These are phyloP conservation scores for Amphiduros pacificus DNA, from an alignment of 2,888 invertebrate species.

Conservation along the genomic window DNA sequence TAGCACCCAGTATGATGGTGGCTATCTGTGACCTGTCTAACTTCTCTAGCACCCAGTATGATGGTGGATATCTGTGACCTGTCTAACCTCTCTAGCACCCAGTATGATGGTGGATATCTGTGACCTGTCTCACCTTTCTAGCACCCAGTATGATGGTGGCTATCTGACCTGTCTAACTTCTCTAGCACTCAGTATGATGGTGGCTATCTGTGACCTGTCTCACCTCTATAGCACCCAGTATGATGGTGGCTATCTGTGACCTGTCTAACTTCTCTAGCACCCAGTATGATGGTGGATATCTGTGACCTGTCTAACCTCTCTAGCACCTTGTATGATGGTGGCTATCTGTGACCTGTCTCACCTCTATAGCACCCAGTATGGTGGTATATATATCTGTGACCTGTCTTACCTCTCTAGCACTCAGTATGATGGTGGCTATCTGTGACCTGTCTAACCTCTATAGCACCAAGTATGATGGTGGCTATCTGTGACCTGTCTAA, in stretches of 20 bases:
- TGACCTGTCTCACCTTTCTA: no score
- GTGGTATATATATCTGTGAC: constrained; percentile 97
- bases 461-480: constrained; percentile 93
- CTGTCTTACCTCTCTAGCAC: constrained; percentile 98
- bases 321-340: constrained; percentile 93
- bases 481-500: constrained; percentile 97
- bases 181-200: constrained; percentile 93
- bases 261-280: constrained; percentile 99
- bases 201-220: constrained; percentile 91
- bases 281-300: constrained; percentile 94
- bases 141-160: no score
- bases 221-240: constrained; percentile 91
- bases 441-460: constrained; percentile 99
- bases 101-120: constrained; percentile 96
- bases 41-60: no score
- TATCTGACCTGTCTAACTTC: no score
- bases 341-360: constrained; percentile 90
- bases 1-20: constrained; percentile 93
- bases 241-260: constrained; percentile 95
- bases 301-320: constrained; percentile 99
- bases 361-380: constrained; percentile 92
- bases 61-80: no score
- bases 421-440: constrained; percentile 94
- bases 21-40: constrained; percentile 97
- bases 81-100: constrained; percentile 86